Evolutionary conservation across 2,797 vertebrate genomes (phyloP).

Genomic region (Centropyge bicolor): DNA sequence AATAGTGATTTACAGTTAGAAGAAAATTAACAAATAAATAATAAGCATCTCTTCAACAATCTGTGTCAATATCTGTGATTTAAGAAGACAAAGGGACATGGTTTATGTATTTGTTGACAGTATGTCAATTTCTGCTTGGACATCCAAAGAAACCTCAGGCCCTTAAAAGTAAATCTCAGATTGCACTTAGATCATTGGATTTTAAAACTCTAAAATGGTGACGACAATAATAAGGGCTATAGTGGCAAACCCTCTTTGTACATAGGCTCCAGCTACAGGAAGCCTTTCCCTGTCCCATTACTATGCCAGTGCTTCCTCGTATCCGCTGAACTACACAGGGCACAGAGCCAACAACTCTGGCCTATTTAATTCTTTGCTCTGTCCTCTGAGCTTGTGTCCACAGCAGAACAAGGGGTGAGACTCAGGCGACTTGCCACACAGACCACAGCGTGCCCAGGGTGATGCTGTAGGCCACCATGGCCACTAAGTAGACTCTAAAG

Average conservation of each 20-base stretch:
- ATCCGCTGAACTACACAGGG: constrained; percentile 29
- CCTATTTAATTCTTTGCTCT: not conserved
- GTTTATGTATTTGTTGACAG: not conserved
- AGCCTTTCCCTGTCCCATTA: not conserved
- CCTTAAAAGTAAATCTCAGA: constrained; percentile 2
- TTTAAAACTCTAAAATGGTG: not conserved
- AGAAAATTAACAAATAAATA: not conserved
- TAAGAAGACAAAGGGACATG: not conserved
- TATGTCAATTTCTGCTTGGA: not conserved
- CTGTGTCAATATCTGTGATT: not conserved
- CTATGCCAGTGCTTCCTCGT: constrained; percentile 13
- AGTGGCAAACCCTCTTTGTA: constrained; percentile 10
- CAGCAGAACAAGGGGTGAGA: not conserved
- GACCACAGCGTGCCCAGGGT: constrained; percentile 94
- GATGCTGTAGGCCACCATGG: constrained; percentile 91
- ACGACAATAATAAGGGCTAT: not conserved
- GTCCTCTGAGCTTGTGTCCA: constrained; percentile 15
- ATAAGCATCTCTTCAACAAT: not conserved
- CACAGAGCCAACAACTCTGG: constrained; percentile 19
- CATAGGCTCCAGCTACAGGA: constrained; percentile 1
- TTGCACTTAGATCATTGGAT: not conserved
- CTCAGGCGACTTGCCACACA: constrained; percentile 91
- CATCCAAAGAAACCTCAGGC: not conserved
- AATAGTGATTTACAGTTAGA: not conserved
- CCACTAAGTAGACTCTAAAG: constrained; percentile 91